Percentiles rank a stretch among this genome's conserved stretches.
Conservation (phyloP, 2,797 vertebrate species). For the Loriculus beryllinus region DNA sequence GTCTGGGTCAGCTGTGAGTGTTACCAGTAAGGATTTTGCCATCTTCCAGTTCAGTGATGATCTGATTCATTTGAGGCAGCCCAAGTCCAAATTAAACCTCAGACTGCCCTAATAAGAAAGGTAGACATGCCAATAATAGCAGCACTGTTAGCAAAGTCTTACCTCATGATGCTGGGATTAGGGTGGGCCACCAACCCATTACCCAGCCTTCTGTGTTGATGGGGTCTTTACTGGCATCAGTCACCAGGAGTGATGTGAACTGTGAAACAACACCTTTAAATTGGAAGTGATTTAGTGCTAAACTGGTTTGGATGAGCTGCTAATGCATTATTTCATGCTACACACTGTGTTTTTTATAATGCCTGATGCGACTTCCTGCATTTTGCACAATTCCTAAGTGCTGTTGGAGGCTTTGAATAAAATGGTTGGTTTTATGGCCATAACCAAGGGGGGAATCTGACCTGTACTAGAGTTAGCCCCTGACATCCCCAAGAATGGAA, state of each 20-base stretch:
- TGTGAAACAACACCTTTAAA: slow-evolving; percentile 11
- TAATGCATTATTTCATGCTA: not conserved
- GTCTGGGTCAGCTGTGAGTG: not conserved
- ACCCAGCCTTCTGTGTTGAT: slow-evolving; percentile 5
- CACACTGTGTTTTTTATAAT: not conserved
- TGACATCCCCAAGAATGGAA: not conserved
- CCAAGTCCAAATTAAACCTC: not conserved
- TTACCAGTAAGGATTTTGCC: not conserved
- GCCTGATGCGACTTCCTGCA: not conserved
- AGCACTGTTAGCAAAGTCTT: slow-evolving; percentile 2
- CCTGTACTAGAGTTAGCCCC: not conserved
- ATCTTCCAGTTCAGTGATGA: not conserved
- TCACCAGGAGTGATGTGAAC: slow-evolving; percentile 67
- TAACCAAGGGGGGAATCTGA: not conserved
- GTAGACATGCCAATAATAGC: not conserved
- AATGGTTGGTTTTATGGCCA: not conserved
- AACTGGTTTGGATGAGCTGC: not conserved
- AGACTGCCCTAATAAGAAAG: slow-evolving; percentile 8
- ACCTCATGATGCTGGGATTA: slow-evolving; percentile 68
- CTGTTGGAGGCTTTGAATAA: not conserved
- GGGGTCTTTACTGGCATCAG: slow-evolving; percentile 56
- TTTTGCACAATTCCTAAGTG: not conserved
- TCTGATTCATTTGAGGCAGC: not conserved
- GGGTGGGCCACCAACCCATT: slow-evolving; percentile 70
- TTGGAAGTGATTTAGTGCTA: not conserved